These are phyloP conservation scores for Sciurus vulgaris DNA, from an alignment of 2,797 vertebrate species.

Conservation along the genomic window DNA sequence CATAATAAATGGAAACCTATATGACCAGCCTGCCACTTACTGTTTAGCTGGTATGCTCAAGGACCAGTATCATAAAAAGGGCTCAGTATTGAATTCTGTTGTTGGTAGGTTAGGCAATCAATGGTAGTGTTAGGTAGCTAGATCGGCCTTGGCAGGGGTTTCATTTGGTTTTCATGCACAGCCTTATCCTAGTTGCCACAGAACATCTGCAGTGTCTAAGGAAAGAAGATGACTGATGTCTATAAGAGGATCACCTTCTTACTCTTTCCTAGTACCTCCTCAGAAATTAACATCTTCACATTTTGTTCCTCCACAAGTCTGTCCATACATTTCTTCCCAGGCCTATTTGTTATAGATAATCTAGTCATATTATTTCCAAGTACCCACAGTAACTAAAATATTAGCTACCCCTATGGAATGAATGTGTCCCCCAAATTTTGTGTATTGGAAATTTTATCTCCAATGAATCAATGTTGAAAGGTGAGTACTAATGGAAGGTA, in stretches of 20 bases:
- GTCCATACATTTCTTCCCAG: background rate
- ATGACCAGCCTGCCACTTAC: background rate
- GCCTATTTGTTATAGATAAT: background rate
- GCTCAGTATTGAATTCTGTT: background rate
- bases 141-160: background rate
- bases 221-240: background rate
- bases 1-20: background rate
- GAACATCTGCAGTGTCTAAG: background rate
- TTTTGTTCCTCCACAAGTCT: background rate
- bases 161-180: background rate
- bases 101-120: no score
- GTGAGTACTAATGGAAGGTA: background rate
- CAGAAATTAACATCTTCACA: background rate
- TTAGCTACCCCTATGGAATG: background rate
- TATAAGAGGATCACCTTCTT: background rate
- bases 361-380: background rate
- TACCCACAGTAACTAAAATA: no score
- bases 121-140: background rate
- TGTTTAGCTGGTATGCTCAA: no score
- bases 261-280: background rate
- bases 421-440: background rate
- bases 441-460: background rate
- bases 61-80: no score
- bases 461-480: background rate
- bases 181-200: no score